Evolutionary conservation across 2,113 vertebrate genomes (phyloP).

Genomic region (Scolopax mira): DNA sequence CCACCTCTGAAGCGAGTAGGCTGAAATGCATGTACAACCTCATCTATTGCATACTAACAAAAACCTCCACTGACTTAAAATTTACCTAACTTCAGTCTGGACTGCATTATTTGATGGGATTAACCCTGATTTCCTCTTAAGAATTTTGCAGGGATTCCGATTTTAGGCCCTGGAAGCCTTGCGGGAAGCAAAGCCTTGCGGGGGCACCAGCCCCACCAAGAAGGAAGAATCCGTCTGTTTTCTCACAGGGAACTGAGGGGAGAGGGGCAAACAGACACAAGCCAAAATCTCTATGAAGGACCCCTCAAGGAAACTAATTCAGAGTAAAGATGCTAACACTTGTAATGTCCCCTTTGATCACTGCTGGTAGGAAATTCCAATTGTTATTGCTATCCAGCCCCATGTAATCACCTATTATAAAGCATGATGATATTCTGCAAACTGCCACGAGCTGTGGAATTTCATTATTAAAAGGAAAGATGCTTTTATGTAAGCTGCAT

Average conservation of each 20-base stretch:
- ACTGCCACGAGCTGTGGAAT: not conserved
- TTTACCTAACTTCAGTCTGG: not conserved
- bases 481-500: not conserved
- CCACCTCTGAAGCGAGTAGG: rapidly evolving
- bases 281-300: not conserved
- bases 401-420: not conserved
- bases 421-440: not conserved
- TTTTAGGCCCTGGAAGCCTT: not conserved
- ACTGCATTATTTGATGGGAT: not conserved
- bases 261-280: not conserved
- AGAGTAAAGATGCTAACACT: not conserved
- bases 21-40: not conserved
- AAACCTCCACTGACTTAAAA: not conserved
- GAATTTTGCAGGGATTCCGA: not conserved
- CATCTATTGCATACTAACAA: not conserved
- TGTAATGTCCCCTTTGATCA: not conserved
- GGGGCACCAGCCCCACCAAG: not conserved
- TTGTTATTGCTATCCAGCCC: not conserved
- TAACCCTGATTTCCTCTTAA: not conserved
- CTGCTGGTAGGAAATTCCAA: constrained; percentile 7
- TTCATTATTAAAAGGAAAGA: not conserved
- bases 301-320: not conserved
- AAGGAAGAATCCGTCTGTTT: not conserved
- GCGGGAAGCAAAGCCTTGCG: not conserved
- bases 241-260: not conserved